Base-by-base conservation (phyloP, 2,888 invertebrate genomes). In the Cephus runcator region DNA sequence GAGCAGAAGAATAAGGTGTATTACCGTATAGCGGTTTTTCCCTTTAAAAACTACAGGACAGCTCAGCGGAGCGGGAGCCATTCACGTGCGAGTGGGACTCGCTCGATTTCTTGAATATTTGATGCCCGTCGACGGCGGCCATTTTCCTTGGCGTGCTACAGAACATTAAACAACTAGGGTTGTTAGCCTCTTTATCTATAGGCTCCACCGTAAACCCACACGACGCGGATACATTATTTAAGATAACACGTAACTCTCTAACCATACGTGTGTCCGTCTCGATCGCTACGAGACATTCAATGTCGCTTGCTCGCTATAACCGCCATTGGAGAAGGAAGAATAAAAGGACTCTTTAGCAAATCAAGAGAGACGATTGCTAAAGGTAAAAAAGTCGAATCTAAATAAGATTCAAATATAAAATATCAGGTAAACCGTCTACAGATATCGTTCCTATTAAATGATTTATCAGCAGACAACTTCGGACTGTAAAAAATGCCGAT, bases 81-180 rank as follows among this genome's bases (percentile, higher is more conserved):
- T 71, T 68, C 35, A 15, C 75, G 71, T 35, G 73, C 71, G 68
- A 71, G 36, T 75, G 34, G 69, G 40, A 34, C 77, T 56, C 56
- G 75, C 75, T 78, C 78, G 78, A 76, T 77, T 77, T 81, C 82
- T 85, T 88, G 84, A 88, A 88, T 88, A 88, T 88, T 88, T 88
- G 84, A 88, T 87, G 83, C 75, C 81, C 79, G 78, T 79, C 80
- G 82, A 83, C 80, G 84, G 82, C 88, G 81, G 87, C 87, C 88
- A 88, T 87, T 81, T 86, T 87, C 82, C 77, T 75, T 85, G 82
- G 85, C 88, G 88, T 88, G 88, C 84, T 82, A 78, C 81, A 81
- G 80, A 84, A 86, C 85, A 88, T 88, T 88, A 88, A 87, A 87
- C 88, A 87, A 88, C 86, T 84, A 88, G 88, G 88, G 88, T 87